These are phyloP conservation scores for Eidolon dupreanum DNA, from an alignment of 2,797 vertebrate species.

Conservation along the genomic window DNA sequence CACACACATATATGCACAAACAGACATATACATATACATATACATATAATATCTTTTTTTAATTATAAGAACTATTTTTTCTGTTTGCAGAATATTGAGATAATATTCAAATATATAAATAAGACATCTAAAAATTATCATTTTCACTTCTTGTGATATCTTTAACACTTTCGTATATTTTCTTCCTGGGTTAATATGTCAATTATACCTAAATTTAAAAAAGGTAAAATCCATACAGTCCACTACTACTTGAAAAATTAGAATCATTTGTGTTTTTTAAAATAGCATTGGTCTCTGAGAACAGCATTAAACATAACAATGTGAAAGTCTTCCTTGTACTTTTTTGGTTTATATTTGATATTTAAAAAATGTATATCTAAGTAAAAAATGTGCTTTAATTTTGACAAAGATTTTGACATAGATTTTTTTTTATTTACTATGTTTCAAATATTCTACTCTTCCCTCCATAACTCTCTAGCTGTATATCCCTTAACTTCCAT, in stretches of 20 bases:
- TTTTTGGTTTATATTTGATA: not conserved
- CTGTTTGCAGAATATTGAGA: not conserved
- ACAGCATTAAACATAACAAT: not conserved
- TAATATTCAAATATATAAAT: not conserved
- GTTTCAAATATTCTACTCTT: not conserved
- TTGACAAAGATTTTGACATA: not conserved
- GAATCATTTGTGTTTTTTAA: not conserved
- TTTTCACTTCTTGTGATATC: not conserved
- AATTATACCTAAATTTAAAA: not conserved
- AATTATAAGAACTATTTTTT: not conserved
- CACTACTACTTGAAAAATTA: not conserved
- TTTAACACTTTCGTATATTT: not conserved
- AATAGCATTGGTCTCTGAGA: not conserved
- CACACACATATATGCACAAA: too few species aligned
- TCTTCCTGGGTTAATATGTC: not conserved
- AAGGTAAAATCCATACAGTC: not conserved
- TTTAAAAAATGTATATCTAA: not conserved
- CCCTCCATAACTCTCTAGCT: not conserved
- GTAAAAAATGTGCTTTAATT: not conserved
- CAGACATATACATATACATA: too few species aligned
- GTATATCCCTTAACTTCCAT: not conserved
- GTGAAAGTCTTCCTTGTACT: not conserved
- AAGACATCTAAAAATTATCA: not conserved
- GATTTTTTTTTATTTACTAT: not conserved
- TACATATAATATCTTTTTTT: not conserved